Evolutionary conservation across 2,113 vertebrate genomes (phyloP), one percentile per base, ranked within the genome.

Genomic region (Odocoileus hemionus): DNA sequence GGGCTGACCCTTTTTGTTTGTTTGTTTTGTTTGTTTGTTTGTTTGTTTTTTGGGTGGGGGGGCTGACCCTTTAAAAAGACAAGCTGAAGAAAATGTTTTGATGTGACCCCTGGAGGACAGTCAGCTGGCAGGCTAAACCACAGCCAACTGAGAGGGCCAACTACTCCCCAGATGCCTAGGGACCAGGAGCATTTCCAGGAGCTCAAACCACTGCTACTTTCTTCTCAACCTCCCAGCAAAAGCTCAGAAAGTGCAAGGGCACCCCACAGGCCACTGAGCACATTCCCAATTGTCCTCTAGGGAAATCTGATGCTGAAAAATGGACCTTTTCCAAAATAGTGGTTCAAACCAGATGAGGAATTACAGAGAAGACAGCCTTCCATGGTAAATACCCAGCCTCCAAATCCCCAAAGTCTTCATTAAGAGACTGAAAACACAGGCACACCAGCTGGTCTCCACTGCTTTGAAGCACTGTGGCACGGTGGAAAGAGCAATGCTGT

Each of bases 361-460:
- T 96, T 96, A 95, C 79, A 97, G 93, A 96, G 97, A 97, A 91
- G 93, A 97, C 86, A 89, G 93, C 61, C 91, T 96, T 94, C 89
- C 92, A 91, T 95, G 91, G 97, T 97, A 98, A 98, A 95, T 86
- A 89, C 86, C 70, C 79, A 84, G 86, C 86, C 95, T 98, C 96
- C 84, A 96, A 97, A 89, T 98, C 97, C 96, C 97, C 57, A 52
- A 86, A 25, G 97, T 96, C 96, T 98, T 98, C 96, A 97, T 98
- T 97, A 98, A 83, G 39, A 61, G 93, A 57, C 91, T 54, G 89
- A 93, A 96, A 95, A 85, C 60, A 83, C 80, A 92, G 94, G 91
- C 91, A 45, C 61, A 92, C 95, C 97, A 98, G 97, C 98, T 97
- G 98, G 88, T 96, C 93, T 93, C 96, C 39, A 74, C 88, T 89